Conservation (phyloP, 2,888 invertebrate genomes). For the Opisthograptis luteolata region DNA sequence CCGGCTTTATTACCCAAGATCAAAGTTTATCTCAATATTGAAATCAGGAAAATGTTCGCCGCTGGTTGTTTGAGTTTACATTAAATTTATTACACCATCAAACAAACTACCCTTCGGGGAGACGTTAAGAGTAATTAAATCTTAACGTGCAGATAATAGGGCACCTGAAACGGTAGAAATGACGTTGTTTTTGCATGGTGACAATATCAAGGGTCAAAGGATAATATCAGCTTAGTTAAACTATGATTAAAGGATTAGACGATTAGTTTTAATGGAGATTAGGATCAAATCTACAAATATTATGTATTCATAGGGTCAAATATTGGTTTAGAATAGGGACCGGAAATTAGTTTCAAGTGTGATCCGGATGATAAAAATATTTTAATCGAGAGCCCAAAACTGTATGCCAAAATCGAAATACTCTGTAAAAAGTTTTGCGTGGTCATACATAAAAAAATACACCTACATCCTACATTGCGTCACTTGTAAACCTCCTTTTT, state of each 20-base stretch:
- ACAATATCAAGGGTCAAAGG: conserved; percentile 17
- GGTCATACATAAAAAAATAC: too few species aligned
- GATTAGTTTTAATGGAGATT: conserved; percentile 7
- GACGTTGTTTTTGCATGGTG: conserved; percentile 14
- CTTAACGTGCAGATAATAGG: conserved; percentile 29
- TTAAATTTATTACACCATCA: conserved; percentile 37
- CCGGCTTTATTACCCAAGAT: conserved; percentile 27
- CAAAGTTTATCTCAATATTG: conserved; percentile 34
- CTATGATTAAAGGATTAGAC: conserved; percentile 19
- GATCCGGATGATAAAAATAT: too few species aligned
- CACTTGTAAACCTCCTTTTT: too few species aligned
- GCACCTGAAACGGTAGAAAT: conserved; percentile 13
- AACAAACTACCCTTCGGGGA: conserved; percentile 30
- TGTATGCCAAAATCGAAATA: too few species aligned
- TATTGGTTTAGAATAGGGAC: neutral
- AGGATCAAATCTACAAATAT: too few species aligned
- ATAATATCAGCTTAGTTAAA: neutral
- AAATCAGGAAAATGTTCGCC: conserved; percentile 33
- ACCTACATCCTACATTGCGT: too few species aligned
- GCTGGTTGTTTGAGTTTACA: conserved; percentile 31
- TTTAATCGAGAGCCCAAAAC: too few species aligned
- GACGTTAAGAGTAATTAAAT: conserved; percentile 30
- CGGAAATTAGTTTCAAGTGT: too few species aligned
- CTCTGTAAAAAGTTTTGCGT: too few species aligned
- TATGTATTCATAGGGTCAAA: too few species aligned